Conservation (phyloP, 2,113 vertebrate genomes). For the Choloepus hoffmanni region DNA sequence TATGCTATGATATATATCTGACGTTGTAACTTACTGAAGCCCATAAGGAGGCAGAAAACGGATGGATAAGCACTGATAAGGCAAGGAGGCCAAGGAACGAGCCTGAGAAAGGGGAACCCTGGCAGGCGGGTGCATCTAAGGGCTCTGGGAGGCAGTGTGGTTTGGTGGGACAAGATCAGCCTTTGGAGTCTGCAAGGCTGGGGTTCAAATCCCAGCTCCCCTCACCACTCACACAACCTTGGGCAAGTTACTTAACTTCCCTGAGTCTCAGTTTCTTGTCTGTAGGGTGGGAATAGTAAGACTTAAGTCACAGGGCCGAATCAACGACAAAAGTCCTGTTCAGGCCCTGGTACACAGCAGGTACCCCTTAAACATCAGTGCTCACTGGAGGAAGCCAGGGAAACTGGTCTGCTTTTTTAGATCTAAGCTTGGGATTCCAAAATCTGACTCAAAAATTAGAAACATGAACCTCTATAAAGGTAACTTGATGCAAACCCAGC, state of each 20-base stretch:
- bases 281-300: background rate
- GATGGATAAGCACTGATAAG: too few species aligned
- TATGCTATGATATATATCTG: fast-evolving
- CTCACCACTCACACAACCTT: background rate
- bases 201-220: too few species aligned
- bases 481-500: background rate
- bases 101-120: background rate
- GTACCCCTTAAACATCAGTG: background rate
- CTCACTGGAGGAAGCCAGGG: background rate
- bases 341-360: background rate
- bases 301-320: background rate
- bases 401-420: background rate
- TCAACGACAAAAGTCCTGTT: background rate
- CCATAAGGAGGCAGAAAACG: background rate
- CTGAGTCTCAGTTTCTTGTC: background rate
- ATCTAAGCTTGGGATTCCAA: background rate
- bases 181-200: too few species aligned
- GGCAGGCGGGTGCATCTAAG: background rate
- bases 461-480: background rate
- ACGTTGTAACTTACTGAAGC: background rate
- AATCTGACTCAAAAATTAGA: background rate
- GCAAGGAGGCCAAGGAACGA: background rate
- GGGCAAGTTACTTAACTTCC: background rate
- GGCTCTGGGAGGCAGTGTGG: too few species aligned
- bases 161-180: background rate